Percentiles rank a stretch among this genome's conserved stretches.
Evolutionary conservation across 2,113 vertebrate genomes (phyloP).

Genomic region (Coracopsis vasa): DNA sequence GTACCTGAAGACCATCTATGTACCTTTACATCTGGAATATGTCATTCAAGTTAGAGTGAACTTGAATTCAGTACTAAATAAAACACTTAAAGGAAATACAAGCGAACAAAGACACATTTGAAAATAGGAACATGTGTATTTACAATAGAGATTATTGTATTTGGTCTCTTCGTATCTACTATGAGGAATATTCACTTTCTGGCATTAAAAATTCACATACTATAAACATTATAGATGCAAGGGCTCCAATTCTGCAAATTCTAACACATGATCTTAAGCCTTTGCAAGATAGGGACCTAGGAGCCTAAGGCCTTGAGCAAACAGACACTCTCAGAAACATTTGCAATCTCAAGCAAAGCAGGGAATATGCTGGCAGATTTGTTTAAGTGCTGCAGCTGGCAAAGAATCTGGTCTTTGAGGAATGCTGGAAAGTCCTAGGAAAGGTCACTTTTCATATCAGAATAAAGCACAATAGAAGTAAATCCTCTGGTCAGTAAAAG

Average conservation of each 20-base stretch:
- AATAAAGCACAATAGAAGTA: constrained; percentile 10
- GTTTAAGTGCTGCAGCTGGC: background rate
- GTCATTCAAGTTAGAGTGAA: background rate
- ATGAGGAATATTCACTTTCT: background rate
- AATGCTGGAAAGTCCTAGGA: background rate
- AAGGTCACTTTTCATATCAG: constrained; percentile 33
- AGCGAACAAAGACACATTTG: background rate
- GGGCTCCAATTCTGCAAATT: background rate
- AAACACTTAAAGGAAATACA: background rate
- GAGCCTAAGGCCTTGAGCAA: background rate
- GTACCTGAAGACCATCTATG: background rate
- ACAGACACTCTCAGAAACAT: background rate
- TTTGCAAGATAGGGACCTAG: background rate
- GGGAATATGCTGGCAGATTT: background rate
- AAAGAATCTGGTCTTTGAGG: background rate
- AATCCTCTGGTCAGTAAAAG: background rate
- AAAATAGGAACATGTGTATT: background rate
- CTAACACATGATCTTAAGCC: background rate
- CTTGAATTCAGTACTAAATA: background rate
- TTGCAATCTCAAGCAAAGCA: background rate
- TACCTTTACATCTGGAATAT: background rate
- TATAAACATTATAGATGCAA: background rate
- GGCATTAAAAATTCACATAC: background rate
- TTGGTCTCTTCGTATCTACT: background rate
- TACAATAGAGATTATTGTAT: background rate